Base-by-base conservation (phyloP, 2,797 vertebrate species). In the Tiaroga cobitis region DNA sequence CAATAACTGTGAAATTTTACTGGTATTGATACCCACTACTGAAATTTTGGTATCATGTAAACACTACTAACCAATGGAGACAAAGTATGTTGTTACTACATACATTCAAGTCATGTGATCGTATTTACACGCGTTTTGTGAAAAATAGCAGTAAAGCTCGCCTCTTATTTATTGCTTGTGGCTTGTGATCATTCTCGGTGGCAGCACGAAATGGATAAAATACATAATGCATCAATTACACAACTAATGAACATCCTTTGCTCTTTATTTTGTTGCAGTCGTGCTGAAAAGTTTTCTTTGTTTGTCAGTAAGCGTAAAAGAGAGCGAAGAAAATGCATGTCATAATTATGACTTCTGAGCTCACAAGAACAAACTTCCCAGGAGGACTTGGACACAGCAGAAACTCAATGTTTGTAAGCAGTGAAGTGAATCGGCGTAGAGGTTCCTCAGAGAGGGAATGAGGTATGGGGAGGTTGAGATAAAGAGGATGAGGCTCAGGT, bases 401-500 rank as follows among this genome's bases (percentile, higher is more conserved):
- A 51, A 80, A 68, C 82, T 56, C n/a, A 21, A 19, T 56, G 82
- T 84, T 84, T 69, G 34, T 84, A 83, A 83, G 61, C 73, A 68
- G 82, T 41, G 61, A 68, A 74, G 68, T 49, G 56, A 90, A 87
- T 29, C 32, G 59, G 77, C 32, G 11, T 70, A 72, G 69, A 87
- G 43, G 85, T 86, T 32, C 29, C 76, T 19, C 68, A 81, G 79
- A 80, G 74, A 86, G 51, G 32, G 76, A 19, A 49, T 84, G 75
- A 88, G 77, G 82, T 69, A 85, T 68, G 68, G 74, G 78, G 65
- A 8, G 69, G 24, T 69, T 69, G 63, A 74, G 84, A 80, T 68
- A 76, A 72, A 80, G 49, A 80, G 63, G 61, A 72, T 69, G 69
- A 74, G 87, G 46, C 43, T 74, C 54, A 85, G 34, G 61, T 68